These are phyloP conservation scores for Babylonia areolata DNA, from an alignment of 1,140 invertebrate genomes.

Conservation along the genomic window DNA sequence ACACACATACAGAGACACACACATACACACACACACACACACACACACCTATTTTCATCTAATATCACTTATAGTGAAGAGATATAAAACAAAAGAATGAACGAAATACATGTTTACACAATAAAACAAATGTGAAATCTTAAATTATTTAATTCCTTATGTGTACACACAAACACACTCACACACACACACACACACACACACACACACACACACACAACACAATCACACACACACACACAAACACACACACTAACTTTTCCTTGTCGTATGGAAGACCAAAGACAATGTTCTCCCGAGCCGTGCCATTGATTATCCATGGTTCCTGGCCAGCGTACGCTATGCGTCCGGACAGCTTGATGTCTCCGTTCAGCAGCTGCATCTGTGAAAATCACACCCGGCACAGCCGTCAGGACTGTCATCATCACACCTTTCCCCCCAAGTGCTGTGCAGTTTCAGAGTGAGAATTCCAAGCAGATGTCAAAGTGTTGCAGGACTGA, in stretches of 20 bases:
- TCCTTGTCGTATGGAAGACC: slow-evolving; percentile 77
- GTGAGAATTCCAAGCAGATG: too few relatives aligned
- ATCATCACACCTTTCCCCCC: too few relatives aligned
- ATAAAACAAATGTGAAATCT: too few relatives aligned
- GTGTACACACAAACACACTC: not conserved
- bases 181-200: not conserved
- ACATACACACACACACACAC: too few relatives aligned
- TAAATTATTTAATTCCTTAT: too few relatives aligned
- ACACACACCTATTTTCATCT: too few relatives aligned
- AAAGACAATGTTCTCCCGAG: slow-evolving; percentile 84
- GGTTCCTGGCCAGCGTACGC: slow-evolving; percentile 84
- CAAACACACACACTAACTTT: slow-evolving; percentile 75
- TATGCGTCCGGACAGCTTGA: slow-evolving; percentile 79
- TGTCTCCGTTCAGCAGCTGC: slow-evolving; percentile 72
- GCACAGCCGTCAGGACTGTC: too few relatives aligned
- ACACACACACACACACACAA: not conserved
- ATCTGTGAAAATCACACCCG: slow-evolving; percentile 43
- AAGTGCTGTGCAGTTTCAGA: too few relatives aligned
- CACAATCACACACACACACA: not conserved
- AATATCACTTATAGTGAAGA: too few relatives aligned
- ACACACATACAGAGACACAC: slow-evolving; percentile 48
- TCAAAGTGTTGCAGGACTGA: too few relatives aligned
- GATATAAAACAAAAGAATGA: too few relatives aligned
- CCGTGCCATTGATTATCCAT: slow-evolving; percentile 82
- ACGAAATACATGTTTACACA: too few relatives aligned